Evolutionary conservation across 1,140 invertebrate species (phyloP).

Genomic region (Pemphigus obesinymphae): DNA sequence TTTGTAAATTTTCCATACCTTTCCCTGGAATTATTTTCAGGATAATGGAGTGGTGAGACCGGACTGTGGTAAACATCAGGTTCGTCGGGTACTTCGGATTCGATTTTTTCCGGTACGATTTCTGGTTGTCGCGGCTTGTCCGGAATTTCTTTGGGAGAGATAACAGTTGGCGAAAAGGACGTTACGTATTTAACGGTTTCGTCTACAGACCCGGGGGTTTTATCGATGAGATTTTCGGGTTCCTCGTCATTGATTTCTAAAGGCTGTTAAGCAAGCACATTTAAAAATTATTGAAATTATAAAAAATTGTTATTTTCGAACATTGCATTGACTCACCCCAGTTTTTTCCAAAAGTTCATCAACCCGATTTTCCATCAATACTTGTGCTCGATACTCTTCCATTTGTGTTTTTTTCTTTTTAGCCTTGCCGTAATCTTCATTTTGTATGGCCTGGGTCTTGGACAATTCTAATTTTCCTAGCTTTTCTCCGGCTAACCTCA

Average conservation of each 20-base stretch:
- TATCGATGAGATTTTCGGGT: conserved; percentile 42
- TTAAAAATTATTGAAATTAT: not conserved
- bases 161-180: not conserved
- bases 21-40: conserved; percentile 42
- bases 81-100: not conserved
- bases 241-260: conserved; percentile 54
- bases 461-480: conserved; percentile 85
- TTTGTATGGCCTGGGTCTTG: conserved; percentile 82
- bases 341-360: conserved; percentile 73
- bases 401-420: conserved; percentile 84
- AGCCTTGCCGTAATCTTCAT: conserved; percentile 86
- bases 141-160: not conserved
- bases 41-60: conserved; percentile 45
- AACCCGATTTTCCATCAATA: conserved; percentile 66
- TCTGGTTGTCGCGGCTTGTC: not conserved
- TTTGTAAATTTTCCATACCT: not conserved
- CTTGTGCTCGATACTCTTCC: conserved; percentile 67
- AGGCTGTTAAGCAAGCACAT: conserved; percentile 48
- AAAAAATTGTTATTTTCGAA: not conserved
- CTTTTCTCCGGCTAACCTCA: conserved; percentile 79
- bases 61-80: conserved; percentile 31
- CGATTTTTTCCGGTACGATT: not conserved
- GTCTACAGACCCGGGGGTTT: not conserved
- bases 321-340: conserved; percentile 57
- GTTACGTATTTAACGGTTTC: not conserved